A percentile compares a stretch with the other conserved stretches of the same genome.
These are phyloP conservation scores for Clarias magur DNA, from an alignment of 2,113 vertebrate genomes.

Conservation along the genomic window DNA sequence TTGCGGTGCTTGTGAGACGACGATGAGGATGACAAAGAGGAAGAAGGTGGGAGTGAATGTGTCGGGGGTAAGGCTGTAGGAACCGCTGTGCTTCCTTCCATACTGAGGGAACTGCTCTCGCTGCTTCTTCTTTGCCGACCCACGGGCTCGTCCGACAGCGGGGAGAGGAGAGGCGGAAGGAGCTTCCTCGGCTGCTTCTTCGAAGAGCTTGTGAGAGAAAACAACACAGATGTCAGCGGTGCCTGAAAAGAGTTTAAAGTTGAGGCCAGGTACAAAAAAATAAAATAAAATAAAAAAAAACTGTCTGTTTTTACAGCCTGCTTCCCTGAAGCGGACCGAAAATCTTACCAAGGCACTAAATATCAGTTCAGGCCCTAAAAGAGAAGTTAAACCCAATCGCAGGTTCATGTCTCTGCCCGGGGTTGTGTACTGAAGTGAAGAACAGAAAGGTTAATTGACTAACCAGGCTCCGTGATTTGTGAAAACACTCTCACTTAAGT, in stretches of 20 bases:
- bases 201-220: slow-evolving; percentile 53
- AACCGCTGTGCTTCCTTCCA: slow-evolving; percentile 69
- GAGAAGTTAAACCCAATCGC: slow-evolving; percentile 27
- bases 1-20: slow-evolving; percentile 81
- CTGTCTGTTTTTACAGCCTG: background rate
- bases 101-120: slow-evolving; percentile 76
- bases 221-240: background rate
- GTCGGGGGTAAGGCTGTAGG: slow-evolving; percentile 46
- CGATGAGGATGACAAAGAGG: slow-evolving; percentile 67
- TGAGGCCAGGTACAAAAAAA: background rate
- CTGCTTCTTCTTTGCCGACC: slow-evolving; percentile 71
- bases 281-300: too few relatives aligned
- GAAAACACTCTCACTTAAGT: background rate
- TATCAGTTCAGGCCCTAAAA: background rate
- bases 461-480: slow-evolving; percentile 17
- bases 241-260: background rate
- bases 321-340: background rate
- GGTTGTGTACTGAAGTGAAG: slow-evolving; percentile 20
- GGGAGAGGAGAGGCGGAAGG: slow-evolving; percentile 89
- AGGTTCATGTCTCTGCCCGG: slow-evolving; percentile 6
- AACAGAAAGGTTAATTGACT: slow-evolving; percentile 36
- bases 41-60: slow-evolving; percentile 50
- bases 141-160: slow-evolving; percentile 81
- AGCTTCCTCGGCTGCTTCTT: slow-evolving; percentile 88
- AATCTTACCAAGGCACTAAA: background rate